These are phyloP conservation scores for cat (Felis catus) DNA, from an alignment of 2,113 vertebrate species.

Conservation along the genomic window DNA sequence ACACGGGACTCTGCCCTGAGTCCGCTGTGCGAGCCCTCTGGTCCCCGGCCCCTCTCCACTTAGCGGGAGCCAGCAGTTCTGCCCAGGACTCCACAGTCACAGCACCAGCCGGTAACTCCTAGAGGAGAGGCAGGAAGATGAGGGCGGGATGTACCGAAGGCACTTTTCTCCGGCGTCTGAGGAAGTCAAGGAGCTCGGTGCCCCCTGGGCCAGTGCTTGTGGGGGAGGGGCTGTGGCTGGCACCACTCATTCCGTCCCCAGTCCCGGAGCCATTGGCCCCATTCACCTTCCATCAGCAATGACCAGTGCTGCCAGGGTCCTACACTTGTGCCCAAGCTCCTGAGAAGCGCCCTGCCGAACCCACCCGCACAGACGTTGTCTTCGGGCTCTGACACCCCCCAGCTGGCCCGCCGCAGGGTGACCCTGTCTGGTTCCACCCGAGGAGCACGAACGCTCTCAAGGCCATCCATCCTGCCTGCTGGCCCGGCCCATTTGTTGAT, in stretches of 20 bases:
- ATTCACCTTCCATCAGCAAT: slow-evolving; percentile 91
- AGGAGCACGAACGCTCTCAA: slow-evolving; percentile 92
- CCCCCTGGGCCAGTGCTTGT: slow-evolving; percentile 87
- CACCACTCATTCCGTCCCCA: slow-evolving; percentile 89
- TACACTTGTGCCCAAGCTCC: slow-evolving; percentile 91
- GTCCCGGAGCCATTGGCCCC: slow-evolving; percentile 91
- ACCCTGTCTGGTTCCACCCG: slow-evolving; percentile 92
- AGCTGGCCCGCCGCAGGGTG: slow-evolving; percentile 90
- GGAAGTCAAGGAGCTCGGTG: slow-evolving; percentile 88
- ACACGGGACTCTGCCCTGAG: too few relatives aligned
- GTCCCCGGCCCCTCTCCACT: slow-evolving; percentile 74
- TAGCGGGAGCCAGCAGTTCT: slow-evolving; percentile 79
- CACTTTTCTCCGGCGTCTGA: slow-evolving; percentile 80
- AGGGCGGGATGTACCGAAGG: slow-evolving; percentile 84
- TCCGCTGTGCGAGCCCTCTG: too few relatives aligned
- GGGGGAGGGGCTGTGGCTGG: slow-evolving; percentile 85
- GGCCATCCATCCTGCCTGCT: slow-evolving; percentile 92
- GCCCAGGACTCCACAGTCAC: slow-evolving; percentile 81
- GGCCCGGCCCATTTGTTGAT: slow-evolving; percentile 92
- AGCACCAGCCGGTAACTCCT: slow-evolving; percentile 84
- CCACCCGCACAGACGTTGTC: slow-evolving; percentile 93
- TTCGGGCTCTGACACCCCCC: slow-evolving; percentile 90
- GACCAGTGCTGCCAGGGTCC: slow-evolving; percentile 89
- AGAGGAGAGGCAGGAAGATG: slow-evolving; percentile 78
- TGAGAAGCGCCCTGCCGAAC: slow-evolving; percentile 93